A percentile compares a stretch with the other conserved stretches of the same genome.
These are phyloP conservation scores for Anagyrus pseudococci DNA, from an alignment of 2,888 invertebrate species.

Conservation along the genomic window DNA sequence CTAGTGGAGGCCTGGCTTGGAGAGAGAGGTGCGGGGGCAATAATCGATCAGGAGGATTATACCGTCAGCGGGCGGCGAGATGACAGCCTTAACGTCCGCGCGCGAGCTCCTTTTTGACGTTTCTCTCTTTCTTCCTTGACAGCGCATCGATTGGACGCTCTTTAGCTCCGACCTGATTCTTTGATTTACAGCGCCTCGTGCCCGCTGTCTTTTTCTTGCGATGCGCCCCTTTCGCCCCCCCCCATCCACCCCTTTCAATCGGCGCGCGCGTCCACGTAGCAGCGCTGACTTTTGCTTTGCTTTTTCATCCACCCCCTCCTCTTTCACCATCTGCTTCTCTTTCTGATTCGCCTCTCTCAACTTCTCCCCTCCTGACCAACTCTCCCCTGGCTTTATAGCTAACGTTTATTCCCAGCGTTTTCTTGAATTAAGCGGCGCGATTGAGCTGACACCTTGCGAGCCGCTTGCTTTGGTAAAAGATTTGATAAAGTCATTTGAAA, in stretches of 20 bases:
- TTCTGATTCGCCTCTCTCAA: background rate
- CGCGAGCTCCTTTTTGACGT: constrained; percentile 39
- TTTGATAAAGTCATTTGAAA: too few species aligned
- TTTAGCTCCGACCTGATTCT: constrained; percentile 43
- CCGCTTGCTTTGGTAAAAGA: too few species aligned
- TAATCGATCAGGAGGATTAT: constrained; percentile 26
- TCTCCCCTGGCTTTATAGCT: too few species aligned
- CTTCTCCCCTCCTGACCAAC: background rate
- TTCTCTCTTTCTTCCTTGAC: constrained; percentile 18
- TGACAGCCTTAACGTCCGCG: constrained; percentile 22
- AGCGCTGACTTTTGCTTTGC: background rate
- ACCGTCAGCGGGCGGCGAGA: constrained; percentile 15
- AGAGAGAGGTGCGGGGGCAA: constrained; percentile 10
- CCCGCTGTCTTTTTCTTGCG: background rate
- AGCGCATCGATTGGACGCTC: constrained; percentile 43
- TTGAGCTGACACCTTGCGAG: background rate
- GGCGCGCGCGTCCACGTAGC: background rate
- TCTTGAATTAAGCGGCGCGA: background rate
- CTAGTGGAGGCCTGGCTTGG: too few species aligned
- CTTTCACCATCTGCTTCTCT: background rate
- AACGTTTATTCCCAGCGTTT: too few species aligned
- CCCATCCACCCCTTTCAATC: background rate
- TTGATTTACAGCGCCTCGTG: constrained; percentile 36
- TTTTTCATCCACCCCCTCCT: background rate
- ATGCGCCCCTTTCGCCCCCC: too few species aligned